Percentiles rank a stretch among this genome's conserved stretches.
phyloP scores from a whole-genome alignment of 2,888 invertebrate genomes.

The Brachypterus glaber region DNA sequence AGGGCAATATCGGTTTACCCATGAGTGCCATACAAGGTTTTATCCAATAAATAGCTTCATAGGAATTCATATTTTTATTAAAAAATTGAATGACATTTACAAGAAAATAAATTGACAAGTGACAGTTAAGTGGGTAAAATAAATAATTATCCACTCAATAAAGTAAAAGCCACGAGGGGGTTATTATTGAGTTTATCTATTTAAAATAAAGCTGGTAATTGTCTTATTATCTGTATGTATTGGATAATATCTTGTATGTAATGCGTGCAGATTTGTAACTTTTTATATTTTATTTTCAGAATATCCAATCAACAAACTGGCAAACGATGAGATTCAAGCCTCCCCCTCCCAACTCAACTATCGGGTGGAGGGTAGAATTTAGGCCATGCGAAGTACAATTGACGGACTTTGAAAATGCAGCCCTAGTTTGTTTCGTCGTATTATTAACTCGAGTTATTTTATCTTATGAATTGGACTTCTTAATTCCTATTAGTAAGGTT shows the following conservation, averaged over 20 bases:
- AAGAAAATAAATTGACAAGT: too few species aligned
- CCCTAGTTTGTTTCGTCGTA: conserved; percentile 95
- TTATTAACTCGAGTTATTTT: conserved; percentile 92
- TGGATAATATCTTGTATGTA: background rate
- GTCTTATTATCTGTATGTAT: too few species aligned
- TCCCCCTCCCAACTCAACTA: conserved; percentile 88
- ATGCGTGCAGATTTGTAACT: background rate
- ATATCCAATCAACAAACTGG: conserved; percentile 99
- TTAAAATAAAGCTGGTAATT: too few species aligned
- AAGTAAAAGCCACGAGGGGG: too few species aligned
- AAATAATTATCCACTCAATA: too few species aligned
- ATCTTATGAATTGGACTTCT: conserved; percentile 89
- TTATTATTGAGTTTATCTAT: too few species aligned
- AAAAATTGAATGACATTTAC: too few species aligned
- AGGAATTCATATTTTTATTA: too few species aligned
- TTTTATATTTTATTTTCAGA: conserved; percentile 47
- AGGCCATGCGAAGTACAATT: conserved; percentile 97
- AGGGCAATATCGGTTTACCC: too few species aligned
- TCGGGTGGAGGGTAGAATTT: conserved; percentile 99
- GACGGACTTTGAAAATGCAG: conserved; percentile 99
- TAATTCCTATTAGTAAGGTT: conserved; percentile 92
- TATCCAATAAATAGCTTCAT: too few species aligned
- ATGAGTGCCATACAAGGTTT: too few species aligned
- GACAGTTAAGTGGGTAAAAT: too few species aligned
- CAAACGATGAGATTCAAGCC: conserved; percentile 99